Evolutionary conservation across 2,797 vertebrate species (phyloP).

Genomic region (Sebastes diaconus): DNA sequence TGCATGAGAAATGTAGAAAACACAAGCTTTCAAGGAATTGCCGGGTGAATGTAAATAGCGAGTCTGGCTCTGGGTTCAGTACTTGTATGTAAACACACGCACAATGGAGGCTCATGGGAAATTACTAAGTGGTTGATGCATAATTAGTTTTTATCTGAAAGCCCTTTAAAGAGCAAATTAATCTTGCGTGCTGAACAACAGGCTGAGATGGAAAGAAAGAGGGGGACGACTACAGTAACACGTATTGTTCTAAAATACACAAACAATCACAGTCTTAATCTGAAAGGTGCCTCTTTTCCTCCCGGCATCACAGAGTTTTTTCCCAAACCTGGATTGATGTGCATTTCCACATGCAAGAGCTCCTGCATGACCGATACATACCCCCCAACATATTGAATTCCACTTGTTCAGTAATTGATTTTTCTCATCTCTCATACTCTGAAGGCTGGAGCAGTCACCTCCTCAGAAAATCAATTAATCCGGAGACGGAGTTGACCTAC

Average conservation of each 20-base stretch:
- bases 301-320: not conserved
- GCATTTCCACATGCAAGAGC: not conserved
- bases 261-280: not conserved
- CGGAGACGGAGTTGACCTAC: conserved; percentile 41
- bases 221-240: not conserved
- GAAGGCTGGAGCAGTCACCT: conserved; percentile 53
- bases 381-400: conserved; percentile 48
- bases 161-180: conserved; percentile 59
- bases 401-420: conserved; percentile 74
- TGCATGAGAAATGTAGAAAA: conserved; percentile 43
- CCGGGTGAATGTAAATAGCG: conserved; percentile 44
- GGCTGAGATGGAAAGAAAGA: conserved; percentile 11
- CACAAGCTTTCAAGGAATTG: conserved; percentile 62
- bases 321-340: not conserved
- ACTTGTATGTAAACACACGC: conserved; percentile 49
- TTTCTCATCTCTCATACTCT: conserved; percentile 65
- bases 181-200: conserved; percentile 31
- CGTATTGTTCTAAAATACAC: conserved; percentile 10
- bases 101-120: conserved; percentile 53
- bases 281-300: not conserved
- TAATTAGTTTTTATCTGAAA: conserved; percentile 68
- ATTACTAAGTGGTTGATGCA: conserved; percentile 57
- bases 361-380: not conserved
- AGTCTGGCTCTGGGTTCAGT: conserved; percentile 27
- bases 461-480: conserved; percentile 70